Conservation (phyloP, 2,888 invertebrate genomes). For the Sminthurinus aureus region DNA sequence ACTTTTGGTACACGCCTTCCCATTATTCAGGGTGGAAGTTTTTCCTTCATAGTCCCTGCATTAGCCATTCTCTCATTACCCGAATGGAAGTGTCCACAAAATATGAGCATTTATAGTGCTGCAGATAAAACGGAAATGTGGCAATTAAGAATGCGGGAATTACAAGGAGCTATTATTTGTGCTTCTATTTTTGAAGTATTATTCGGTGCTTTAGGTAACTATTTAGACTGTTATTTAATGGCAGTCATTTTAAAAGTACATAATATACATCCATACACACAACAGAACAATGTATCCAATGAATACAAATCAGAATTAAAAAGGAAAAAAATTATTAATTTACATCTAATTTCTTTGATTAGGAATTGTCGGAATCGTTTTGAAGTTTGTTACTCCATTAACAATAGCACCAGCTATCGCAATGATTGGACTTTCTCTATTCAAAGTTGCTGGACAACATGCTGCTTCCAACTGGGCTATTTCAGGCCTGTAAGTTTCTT, state of each 20-base stretch:
- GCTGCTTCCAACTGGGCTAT: constrained; percentile 86
- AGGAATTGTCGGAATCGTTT: constrained; percentile 77
- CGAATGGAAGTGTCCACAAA: constrained; percentile 74
- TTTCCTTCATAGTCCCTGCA: constrained; percentile 80
- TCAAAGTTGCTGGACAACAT: constrained; percentile 81
- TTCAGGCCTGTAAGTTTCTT: constrained; percentile 73
- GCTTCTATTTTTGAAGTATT: constrained; percentile 79
- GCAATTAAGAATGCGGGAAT: constrained; percentile 78
- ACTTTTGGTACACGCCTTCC: constrained; percentile 74
- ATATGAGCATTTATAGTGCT: no score
- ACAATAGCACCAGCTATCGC: constrained; percentile 86
- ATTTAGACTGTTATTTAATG: neutral
- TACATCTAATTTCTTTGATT: constrained; percentile 41
- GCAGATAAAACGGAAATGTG: constrained; percentile 67
- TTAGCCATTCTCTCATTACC: constrained; percentile 77
- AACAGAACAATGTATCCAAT: no score
- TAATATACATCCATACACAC: neutral
- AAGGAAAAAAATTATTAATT: no score
- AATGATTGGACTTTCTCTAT: constrained; percentile 81
- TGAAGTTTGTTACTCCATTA: constrained; percentile 81
- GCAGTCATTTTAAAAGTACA: neutral
- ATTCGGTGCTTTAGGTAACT: constrained; percentile 68
- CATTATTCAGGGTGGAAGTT: constrained; percentile 71
- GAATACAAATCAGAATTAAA: no score
- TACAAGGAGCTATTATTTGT: constrained; percentile 83